phyloP scores from a whole-genome alignment of 2,888 invertebrate genomes.

The Hirtodrosophila trivittata region DNA sequence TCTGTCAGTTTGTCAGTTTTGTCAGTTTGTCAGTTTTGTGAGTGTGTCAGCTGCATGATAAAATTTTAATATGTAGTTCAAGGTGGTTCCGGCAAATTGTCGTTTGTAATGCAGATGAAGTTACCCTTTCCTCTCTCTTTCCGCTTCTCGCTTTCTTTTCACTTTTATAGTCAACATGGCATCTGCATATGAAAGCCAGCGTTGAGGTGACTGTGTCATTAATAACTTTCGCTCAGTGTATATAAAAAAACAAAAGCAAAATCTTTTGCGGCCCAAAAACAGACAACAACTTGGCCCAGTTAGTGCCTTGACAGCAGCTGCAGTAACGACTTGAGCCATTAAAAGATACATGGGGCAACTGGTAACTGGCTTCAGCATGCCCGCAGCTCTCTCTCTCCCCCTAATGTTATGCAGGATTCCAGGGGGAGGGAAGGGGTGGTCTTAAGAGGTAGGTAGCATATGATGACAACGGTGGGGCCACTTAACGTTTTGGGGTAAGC shows the following conservation, averaged over 20 bases:
- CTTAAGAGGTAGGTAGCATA: not conserved
- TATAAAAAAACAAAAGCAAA: conserved; percentile 36
- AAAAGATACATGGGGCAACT: conserved; percentile 55
- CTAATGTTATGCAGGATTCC: conserved; percentile 66
- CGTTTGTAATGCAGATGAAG: conserved; percentile 66
- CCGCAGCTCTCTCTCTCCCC: not conserved
- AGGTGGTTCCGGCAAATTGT: conserved; percentile 35
- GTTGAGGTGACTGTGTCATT: conserved; percentile 66
- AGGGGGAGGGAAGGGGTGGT: not conserved
- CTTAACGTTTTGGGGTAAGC: conserved; percentile 65
- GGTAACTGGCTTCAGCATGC: conserved; percentile 23
- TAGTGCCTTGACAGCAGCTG: conserved; percentile 64
- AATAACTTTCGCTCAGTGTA: conserved; percentile 54
- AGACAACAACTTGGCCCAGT: conserved; percentile 47
- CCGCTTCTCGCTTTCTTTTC: not conserved
- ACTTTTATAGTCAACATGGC: not conserved
- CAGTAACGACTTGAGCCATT: conserved; percentile 79
- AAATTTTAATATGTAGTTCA: conserved; percentile 52
- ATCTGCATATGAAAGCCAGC: conserved; percentile 66
- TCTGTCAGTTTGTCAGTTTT: conserved; percentile 16
- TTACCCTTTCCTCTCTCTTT: not conserved
- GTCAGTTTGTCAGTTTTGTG: conserved; percentile 6
- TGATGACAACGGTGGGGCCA: conserved; percentile 23
- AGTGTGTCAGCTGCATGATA: conserved; percentile 23
- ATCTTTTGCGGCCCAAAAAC: conserved; percentile 3